These are phyloP conservation scores for Diarsia dahlii DNA, from an alignment of 2,888 invertebrate species.

Conservation along the genomic window DNA sequence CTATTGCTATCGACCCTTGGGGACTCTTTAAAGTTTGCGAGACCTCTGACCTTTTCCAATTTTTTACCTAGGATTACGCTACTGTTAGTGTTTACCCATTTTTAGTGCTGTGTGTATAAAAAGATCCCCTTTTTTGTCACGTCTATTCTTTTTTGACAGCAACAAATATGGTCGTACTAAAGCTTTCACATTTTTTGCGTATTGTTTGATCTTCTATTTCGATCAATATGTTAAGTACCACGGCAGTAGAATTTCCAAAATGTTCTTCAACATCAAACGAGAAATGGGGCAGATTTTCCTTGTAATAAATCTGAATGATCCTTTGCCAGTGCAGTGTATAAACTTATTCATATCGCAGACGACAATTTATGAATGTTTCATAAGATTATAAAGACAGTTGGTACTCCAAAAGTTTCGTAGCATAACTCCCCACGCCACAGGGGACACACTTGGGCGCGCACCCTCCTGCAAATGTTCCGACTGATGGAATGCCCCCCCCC, in stretches of 20 bases:
- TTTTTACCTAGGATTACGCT: slow-evolving; percentile 41
- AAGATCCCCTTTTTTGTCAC: slow-evolving; percentile 28
- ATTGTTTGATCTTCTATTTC: not conserved
- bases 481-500: slow-evolving; percentile 72
- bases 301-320: not conserved
- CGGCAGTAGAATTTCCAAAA: not conserved
- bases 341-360: slow-evolving; percentile 15
- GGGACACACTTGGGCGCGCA: slow-evolving; percentile 84
- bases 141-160: not conserved
- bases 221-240: not conserved
- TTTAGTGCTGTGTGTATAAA: slow-evolving; percentile 27
- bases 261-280: not conserved
- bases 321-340: slow-evolving; percentile 15
- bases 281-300: not conserved
- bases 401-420: slow-evolving; percentile 35
- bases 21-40: slow-evolving; percentile 60
- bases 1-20: slow-evolving; percentile 64
- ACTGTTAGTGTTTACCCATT: slow-evolving; percentile 48
- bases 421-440: slow-evolving; percentile 48
- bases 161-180: slow-evolving; percentile 20
- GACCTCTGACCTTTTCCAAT: slow-evolving; percentile 56
- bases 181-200: slow-evolving; percentile 19
- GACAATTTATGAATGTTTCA: slow-evolving; percentile 50
- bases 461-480: slow-evolving; percentile 73
- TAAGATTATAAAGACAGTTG: slow-evolving; percentile 30